A percentile compares a stretch with the other conserved stretches of the same genome.
Evolutionary conservation across 2,888 invertebrate genomes (phyloP).

Genomic region (Cataglyphis altisquamis): DNA sequence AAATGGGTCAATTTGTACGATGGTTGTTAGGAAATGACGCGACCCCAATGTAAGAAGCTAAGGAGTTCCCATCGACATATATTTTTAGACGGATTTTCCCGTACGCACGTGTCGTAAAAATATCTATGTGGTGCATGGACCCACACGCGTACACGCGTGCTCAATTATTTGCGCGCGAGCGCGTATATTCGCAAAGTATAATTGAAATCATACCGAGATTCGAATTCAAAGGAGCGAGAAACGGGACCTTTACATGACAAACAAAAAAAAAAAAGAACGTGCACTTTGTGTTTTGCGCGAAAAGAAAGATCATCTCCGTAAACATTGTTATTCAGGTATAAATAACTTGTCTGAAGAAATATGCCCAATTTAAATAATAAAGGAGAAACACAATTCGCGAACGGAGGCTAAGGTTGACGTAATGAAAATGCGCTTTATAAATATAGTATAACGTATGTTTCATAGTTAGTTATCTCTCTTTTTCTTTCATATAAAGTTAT

Average conservation of each 20-base stretch:
- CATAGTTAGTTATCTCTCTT: not conserved
- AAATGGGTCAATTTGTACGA: slow-evolving; percentile 54
- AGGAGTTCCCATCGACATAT: slow-evolving; percentile 61
- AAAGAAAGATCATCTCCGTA: not conserved
- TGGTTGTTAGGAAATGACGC: slow-evolving; percentile 49
- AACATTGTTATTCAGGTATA: not conserved
- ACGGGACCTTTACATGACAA: not conserved
- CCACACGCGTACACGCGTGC: not conserved
- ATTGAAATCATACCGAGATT: not conserved
- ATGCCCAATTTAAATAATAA: slow-evolving; percentile 34
- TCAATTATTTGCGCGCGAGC: slow-evolving; percentile 41
- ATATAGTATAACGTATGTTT: not conserved
- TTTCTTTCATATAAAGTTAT: not conserved
- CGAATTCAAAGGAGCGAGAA: not conserved
- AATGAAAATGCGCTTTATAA: not conserved
- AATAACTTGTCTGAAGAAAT: not conserved
- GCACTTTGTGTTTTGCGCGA: not conserved
- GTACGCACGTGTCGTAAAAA: slow-evolving; percentile 66
- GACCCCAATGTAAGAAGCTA: slow-evolving; percentile 59
- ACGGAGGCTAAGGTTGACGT: slow-evolving; percentile 5
- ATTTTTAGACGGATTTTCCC: slow-evolving; percentile 72
- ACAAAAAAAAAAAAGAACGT: not conserved
- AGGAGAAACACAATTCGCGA: not conserved
- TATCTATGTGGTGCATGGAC: slow-evolving; percentile 55
- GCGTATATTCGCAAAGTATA: not conserved